Conservation (phyloP, 2,888 invertebrate genomes). For the Caenorhabditis sulstoni region DNA sequence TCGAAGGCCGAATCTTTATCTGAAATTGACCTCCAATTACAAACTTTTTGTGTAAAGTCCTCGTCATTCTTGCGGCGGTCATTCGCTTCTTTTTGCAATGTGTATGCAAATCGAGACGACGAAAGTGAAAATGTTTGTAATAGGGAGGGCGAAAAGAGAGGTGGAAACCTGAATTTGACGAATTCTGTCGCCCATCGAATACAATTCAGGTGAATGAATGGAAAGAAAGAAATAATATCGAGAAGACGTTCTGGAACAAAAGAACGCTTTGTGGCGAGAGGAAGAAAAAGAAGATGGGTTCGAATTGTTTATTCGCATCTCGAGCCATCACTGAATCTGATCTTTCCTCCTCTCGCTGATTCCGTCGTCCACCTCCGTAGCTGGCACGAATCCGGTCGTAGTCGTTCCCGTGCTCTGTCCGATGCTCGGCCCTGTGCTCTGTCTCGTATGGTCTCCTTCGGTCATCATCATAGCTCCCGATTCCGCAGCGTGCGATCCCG, state of each 20-base stretch:
- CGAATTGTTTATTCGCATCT: too few species aligned
- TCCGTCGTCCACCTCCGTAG: too few species aligned
- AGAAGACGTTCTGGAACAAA: not conserved
- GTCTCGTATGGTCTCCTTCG: too few species aligned
- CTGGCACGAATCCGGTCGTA: too few species aligned
- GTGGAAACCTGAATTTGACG: constrained; percentile 51
- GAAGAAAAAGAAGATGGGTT: not conserved
- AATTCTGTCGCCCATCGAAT: constrained; percentile 38
- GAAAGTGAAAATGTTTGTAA: constrained; percentile 18
- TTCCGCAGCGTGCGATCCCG: too few species aligned
- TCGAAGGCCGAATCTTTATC: constrained; percentile 29
- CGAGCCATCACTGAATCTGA: too few species aligned
- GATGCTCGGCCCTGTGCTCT: too few species aligned
- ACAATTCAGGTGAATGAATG: constrained; percentile 15
- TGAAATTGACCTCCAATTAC: constrained; percentile 2
- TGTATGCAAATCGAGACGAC: constrained; percentile 50
- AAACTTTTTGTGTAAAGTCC: constrained; percentile 12
- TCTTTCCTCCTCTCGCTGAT: too few species aligned
- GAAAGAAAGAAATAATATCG: not conserved
- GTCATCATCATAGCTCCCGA: too few species aligned
- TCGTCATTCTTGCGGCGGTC: constrained; percentile 7
- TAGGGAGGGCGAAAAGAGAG: constrained; percentile 6
- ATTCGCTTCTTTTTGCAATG: constrained; percentile 24
- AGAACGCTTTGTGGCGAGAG: not conserved
- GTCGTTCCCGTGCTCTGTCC: too few species aligned